Conservation (phyloP, 2,888 invertebrate species). For the Nowickia ferox region DNA sequence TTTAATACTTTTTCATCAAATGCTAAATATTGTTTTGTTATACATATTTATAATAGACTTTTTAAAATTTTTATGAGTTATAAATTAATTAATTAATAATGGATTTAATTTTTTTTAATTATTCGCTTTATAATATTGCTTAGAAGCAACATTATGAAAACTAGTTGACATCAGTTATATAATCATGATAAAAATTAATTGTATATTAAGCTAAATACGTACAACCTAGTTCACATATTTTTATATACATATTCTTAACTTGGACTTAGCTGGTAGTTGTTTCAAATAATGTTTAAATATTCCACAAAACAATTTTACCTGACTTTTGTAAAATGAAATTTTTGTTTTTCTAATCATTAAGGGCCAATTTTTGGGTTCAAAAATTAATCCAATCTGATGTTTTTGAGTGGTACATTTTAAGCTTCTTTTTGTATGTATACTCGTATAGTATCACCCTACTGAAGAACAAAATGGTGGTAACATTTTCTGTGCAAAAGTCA, state of each 20-base stretch:
- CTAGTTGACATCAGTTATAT: not conserved
- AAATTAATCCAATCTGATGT: too few relatives aligned
- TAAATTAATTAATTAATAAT: not conserved
- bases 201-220: not conserved
- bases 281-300: not conserved
- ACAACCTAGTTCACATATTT: not conserved
- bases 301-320: not conserved
- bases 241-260: not conserved
- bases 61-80: not conserved
- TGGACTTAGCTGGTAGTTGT: not conserved
- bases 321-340: slow-evolving; percentile 2
- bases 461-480: too few relatives aligned
- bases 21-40: not conserved
- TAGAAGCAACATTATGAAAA: not conserved
- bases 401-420: too few relatives aligned
- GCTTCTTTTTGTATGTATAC: too few relatives aligned
- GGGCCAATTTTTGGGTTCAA: too few relatives aligned
- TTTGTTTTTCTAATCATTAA: not conserved
- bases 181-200: not conserved
- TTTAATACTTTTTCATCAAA: not conserved
- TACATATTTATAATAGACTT: not conserved
- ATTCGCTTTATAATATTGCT: not conserved
- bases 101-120: not conserved
- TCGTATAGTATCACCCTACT: too few relatives aligned
- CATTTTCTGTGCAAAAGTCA: too few relatives aligned